A percentile compares a stretch with the other conserved stretches of the same genome.
Conservation (phyloP, 2,888 invertebrate species). For the Drosophila neotestacea region DNA sequence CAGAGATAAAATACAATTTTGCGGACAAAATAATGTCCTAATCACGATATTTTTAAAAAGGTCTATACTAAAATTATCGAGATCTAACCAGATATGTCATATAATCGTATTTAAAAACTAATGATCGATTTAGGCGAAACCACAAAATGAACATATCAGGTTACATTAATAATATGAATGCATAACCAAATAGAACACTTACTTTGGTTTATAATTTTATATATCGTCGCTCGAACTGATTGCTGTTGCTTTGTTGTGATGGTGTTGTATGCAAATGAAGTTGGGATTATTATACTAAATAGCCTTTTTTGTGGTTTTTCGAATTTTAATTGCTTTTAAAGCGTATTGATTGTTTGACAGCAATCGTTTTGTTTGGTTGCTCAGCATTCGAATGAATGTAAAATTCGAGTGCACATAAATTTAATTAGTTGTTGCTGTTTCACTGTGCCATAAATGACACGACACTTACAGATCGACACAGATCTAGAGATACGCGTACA, state of each 20-base stretch:
- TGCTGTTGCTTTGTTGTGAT: conserved; percentile 34
- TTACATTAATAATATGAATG: conserved; percentile 7
- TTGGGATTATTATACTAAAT: conserved; percentile 55
- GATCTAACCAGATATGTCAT: not conserved
- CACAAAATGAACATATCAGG: not conserved
- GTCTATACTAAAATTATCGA: not conserved
- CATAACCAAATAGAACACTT: conserved; percentile 32
- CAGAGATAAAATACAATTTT: not conserved
- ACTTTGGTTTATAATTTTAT: conserved; percentile 25
- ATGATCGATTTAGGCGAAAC: not conserved
- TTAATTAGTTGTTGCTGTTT: conserved; percentile 40
- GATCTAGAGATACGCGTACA: conserved; percentile 28
- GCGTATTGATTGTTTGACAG: conserved; percentile 63
- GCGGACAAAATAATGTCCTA: not conserved
- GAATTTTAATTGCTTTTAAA: conserved; percentile 67
- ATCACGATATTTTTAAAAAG: not conserved
- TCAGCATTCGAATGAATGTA: conserved; percentile 39
- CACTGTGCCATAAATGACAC: conserved; percentile 59
- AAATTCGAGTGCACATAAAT: conserved; percentile 60
- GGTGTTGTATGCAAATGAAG: conserved; percentile 60
- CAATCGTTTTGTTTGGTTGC: conserved; percentile 62
- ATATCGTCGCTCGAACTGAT: conserved; percentile 20
- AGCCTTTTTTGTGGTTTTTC: conserved; percentile 48
- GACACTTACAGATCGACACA: conserved; percentile 52
- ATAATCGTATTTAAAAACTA: not conserved